Evolutionary conservation across 2,113 vertebrate genomes (phyloP), one percentile per base, ranked within the genome.

Genomic region (Sciurus niger): DNA sequence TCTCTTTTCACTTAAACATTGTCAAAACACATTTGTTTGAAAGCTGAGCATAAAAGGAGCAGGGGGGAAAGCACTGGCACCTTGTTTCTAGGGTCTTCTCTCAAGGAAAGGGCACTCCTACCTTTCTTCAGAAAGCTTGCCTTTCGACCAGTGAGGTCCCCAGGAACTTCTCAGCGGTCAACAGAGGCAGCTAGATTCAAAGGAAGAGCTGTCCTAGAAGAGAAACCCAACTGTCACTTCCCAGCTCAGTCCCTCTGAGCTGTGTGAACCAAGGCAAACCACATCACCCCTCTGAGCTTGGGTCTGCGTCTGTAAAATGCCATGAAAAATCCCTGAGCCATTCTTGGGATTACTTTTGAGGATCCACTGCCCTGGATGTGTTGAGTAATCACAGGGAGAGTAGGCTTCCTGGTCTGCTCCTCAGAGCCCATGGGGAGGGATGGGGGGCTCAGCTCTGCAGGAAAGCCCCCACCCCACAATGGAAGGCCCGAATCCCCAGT

Each of bases 81-180:
- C 6, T 8, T 8, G 58, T 8, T 24, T 24, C 58, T 6, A 94
- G 90, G 60, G 1, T 96, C 90, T 53, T 0, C 16, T 90, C 95
- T 94, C 89, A 82, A 84, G 90, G 95, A 96, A 92, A 95, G 91
- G 86, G 90, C 95, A 84, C 97, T 89, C 96, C 95, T 46, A 93
- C 12, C 82, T 92, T 84, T 51, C 68, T 77, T 84, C 90, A 4
- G 89, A 20, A 89, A 92, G 30, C 0, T 12, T 1, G 28, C 63
- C 92, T 24, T 28, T 6, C 12, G 5, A 79, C 4, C 1, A 20
- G n/a, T 6, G 17, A 74, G 48, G 46, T 55, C 22, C 18, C 25
- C 5, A 24, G 74, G 30, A 28, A 18, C 34, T 32, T 18, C 25
- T 34, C 43, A 1, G n/a, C 18, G 53, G 7, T 60, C 30, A 1